Percentiles rank a stretch among this genome's conserved stretches.
Conservation (phyloP, 1,140 invertebrate genomes). For the Dendroctonus valens region DNA sequence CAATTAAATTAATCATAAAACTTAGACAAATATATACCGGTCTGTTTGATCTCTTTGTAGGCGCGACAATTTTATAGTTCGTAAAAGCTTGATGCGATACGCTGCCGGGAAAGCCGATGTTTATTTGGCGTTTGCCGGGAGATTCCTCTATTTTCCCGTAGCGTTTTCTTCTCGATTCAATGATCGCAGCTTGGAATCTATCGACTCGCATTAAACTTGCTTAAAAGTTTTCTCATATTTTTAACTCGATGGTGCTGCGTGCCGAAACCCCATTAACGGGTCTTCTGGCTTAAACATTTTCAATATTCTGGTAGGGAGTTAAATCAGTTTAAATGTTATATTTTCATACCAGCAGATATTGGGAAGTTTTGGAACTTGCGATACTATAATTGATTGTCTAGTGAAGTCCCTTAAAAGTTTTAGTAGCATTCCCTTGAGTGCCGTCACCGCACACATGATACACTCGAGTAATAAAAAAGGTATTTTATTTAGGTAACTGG, state of each 20-base stretch:
- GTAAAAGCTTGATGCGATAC: constrained; percentile 36
- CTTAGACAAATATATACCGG: constrained; percentile 46
- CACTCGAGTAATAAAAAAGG: constrained; percentile 36
- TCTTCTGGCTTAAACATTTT: no score
- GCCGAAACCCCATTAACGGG: no score
- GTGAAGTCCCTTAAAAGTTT: no score
- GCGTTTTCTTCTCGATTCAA: constrained; percentile 42
- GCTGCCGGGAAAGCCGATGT: constrained; percentile 29
- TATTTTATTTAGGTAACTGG: constrained; percentile 49
- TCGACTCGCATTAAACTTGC: constrained; percentile 45
- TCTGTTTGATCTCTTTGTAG: constrained; percentile 46
- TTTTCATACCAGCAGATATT: no score
- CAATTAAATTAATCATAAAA: constrained; percentile 47
- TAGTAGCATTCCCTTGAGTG: no score
- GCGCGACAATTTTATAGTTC: constrained; percentile 47
- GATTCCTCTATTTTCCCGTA: constrained; percentile 22
- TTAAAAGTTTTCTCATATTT: constrained; percentile 49
- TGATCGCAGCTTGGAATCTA: constrained; percentile 46
- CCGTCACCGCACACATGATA: constrained; percentile 22
- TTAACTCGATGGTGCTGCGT: constrained; percentile 3
- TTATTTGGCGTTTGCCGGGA: constrained; percentile 36
- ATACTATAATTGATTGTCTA: no score
- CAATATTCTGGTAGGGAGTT: no score
- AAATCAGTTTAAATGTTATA: no score
- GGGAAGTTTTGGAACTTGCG: no score